phyloP scores from a whole-genome alignment of 2,888 invertebrate genomes.

The Mythimna ferrago region DNA sequence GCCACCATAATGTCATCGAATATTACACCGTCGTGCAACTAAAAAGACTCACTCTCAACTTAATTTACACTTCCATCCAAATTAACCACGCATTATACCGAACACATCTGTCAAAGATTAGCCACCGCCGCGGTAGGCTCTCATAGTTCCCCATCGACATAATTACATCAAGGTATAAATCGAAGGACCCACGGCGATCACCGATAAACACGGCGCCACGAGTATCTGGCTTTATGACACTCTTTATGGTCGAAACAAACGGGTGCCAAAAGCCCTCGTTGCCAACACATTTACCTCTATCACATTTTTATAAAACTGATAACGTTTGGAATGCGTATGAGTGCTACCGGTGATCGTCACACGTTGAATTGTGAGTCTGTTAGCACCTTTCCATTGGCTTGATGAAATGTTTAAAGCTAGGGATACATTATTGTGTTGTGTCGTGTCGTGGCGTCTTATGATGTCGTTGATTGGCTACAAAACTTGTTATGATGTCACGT shows the following conservation, averaged over 20 bases:
- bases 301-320: conserved; percentile 85
- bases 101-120: conserved; percentile 57
- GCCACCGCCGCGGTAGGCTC: conserved; percentile 59
- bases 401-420: not conserved
- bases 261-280: conserved; percentile 89
- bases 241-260: conserved; percentile 76
- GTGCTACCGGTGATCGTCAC: conserved; percentile 52
- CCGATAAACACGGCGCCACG: conserved; percentile 80
- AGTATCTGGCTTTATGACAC: conserved; percentile 72
- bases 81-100: conserved; percentile 46
- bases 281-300: conserved; percentile 85
- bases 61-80: conserved; percentile 54
- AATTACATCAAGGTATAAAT: conserved; percentile 64
- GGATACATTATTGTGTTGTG: too few relatives aligned
- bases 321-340: conserved; percentile 65
- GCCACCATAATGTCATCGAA: too few relatives aligned
- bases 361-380: conserved; percentile 75
- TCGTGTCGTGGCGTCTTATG: too few relatives aligned
- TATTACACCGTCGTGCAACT: not conserved
- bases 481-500: too few relatives aligned
- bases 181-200: conserved; percentile 61
- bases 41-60: conserved; percentile 1
- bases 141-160: conserved; percentile 43
- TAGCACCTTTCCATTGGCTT: conserved; percentile 78
- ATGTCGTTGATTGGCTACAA: too few relatives aligned